Conservation (phyloP, 1,140 invertebrate genomes). For the Sitobion miscanthi region DNA sequence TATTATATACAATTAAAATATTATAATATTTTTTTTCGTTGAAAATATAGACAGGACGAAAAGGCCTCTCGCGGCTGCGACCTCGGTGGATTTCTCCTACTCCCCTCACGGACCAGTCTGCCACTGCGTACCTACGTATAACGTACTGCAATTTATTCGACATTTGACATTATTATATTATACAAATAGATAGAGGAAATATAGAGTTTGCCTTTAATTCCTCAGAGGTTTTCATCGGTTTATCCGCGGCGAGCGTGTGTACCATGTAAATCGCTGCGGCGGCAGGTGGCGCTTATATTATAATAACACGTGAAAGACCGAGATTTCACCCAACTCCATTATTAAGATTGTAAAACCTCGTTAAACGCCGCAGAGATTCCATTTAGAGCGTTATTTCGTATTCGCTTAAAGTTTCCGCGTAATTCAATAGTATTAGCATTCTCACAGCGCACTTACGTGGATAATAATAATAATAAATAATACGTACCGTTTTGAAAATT, state of each 20-base stretch:
- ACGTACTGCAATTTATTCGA: no score
- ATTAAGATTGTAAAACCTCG: neutral
- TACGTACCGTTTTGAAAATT: neutral
- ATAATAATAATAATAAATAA: neutral
- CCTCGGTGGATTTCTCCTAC: no score
- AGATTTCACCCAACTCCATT: neutral
- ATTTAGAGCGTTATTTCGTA: neutral
- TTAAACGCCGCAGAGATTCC: neutral
- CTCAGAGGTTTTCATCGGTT: neutral
- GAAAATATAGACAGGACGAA: no score
- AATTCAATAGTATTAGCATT: constrained; percentile 9
- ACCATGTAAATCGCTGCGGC: neutral
- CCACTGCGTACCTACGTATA: no score
- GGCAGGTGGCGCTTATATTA: neutral
- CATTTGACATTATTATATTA: no score
- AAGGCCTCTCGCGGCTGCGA: no score
- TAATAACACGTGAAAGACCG: neutral
- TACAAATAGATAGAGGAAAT: neutral
- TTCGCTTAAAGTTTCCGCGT: neutral
- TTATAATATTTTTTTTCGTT: no score
- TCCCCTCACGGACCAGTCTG: no score
- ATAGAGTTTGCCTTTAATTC: neutral
- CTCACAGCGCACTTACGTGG: neutral
- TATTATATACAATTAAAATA: no score
- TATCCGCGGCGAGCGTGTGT: neutral